Evolutionary conservation across 2,797 vertebrate genomes (phyloP).

Genomic region (Tragopan temminckii): DNA sequence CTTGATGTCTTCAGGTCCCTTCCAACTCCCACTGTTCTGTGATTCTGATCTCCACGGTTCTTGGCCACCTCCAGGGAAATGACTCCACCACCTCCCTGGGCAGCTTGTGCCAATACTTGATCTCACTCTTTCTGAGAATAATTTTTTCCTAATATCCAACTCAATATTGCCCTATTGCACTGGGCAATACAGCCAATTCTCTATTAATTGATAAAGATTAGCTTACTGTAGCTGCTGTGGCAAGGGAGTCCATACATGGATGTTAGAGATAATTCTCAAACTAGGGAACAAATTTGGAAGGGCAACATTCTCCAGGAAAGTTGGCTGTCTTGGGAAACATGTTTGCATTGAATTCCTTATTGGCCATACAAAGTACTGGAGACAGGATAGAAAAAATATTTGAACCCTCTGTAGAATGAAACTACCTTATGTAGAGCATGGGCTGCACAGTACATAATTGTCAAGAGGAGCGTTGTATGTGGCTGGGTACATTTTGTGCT

Average conservation of each 20-base stretch:
- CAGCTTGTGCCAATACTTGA: too few species aligned
- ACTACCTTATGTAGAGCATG: not conserved
- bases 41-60: too few species aligned
- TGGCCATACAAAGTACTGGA: not conserved
- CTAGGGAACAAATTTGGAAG: not conserved
- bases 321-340: not conserved
- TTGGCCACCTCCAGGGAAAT: too few species aligned
- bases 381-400: not conserved
- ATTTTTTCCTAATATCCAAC: too few species aligned
- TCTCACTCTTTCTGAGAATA: too few species aligned
- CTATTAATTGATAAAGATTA: conserved; percentile 10
- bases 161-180: not conserved
- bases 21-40: too few species aligned
- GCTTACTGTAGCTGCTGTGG: not conserved
- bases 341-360: not conserved
- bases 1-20: too few species aligned
- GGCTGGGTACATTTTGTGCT: not conserved
- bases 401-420: not conserved
- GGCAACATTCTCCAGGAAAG: not conserved
- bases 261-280: not conserved
- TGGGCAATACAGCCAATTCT: not conserved
- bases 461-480: not conserved
- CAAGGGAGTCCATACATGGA: not conserved
- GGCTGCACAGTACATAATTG: not conserved
- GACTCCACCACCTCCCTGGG: too few species aligned